Evolutionary conservation across 2,888 invertebrate species (phyloP), one percentile per base, ranked within the genome.

Genomic region (Brenthis daphne): DNA sequence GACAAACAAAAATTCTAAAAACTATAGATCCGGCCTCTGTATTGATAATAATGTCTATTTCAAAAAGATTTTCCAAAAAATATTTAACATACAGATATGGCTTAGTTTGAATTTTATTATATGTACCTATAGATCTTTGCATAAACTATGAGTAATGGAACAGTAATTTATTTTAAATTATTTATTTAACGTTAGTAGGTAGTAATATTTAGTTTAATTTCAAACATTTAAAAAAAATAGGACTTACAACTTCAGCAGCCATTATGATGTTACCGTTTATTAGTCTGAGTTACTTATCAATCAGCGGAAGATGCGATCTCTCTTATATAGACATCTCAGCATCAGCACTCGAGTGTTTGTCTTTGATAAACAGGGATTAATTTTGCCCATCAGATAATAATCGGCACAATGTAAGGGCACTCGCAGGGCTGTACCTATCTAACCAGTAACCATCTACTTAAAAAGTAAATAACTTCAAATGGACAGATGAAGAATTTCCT

Each of bases 291-390:
- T 54, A 37, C 11, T 58, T 64, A 71, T 63, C 67, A 74, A 68
- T 69, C 64, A 67, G 67, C 51, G 56, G 29, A 20, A 70, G 65
- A 64, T 69, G 63, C 63, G 63, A 64, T 70, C 65, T 70, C 67
- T 47, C 69, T 73, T 74, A 70, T 75, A 76, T 77, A 75, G 63
- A 56, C 63, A 66, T 48, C 29, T 47, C 51, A 65, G 47, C 20
- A 43, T 43, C 65, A 60, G 71, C 74, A 75, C 77, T 79, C 47
- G 66, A 78, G 75, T 74, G 74, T 67, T 58, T 68, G 74, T 78
- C 78, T 60, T 66, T 71, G 79, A 81, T 79, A 81, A 78, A 74
- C 57, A 61, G 57, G 75, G 72, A 73, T 80, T 80, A 76, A 75
- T 74, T 73, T 68, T 71, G 73, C 66, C 57, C 54, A 58, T 68